Base-by-base conservation (phyloP, 2,113 vertebrate genomes). In the Potamarius usumacintae region DNA sequence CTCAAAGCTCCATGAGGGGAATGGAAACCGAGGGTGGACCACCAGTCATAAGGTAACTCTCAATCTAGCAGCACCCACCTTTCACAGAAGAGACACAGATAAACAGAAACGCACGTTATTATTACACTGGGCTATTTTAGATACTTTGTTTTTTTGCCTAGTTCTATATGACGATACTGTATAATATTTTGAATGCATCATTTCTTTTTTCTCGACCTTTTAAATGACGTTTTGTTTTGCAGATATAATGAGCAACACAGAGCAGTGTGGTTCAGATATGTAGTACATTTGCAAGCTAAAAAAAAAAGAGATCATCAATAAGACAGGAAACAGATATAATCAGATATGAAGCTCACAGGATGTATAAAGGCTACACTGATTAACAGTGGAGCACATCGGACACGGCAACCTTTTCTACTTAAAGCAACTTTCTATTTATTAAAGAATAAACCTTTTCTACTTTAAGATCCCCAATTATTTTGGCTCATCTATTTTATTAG, bases 21-120 rank as follows among this genome's bases (percentile, higher is more conserved):
- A 91, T 94, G 94, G 94, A 94, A 95, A 92, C 85, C 79, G 92
- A 88, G 84, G 79, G 94, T 93, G 93, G 93, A 92, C 91, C 82
- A 48, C 86, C 77, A 72, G 91, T 89, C 86, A 90, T 82, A 86
- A 86, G 22, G 76, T 7, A 80, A 74, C 60, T 90, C 71, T 85
- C 82, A 5, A 62, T 92, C 83, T 93, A 90, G 92, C 93, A 92
- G 85, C 87, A 90, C 87, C 92, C 93, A 77, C 93, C 93, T 78
- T 72, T 84, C 71, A 87, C 77, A 88, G 80, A 77, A 91, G 92
- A 48, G 17, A 85, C 52, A 67, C 90, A 89, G 84, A 92, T 90
- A 91, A 93, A 93, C 89, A 94, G 92, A 94, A 92, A 93, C 93
- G 90, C 69, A 82, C 91, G 87, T 90, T 81, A 42, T 57, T 58